Base-by-base conservation (phyloP, 2,797 vertebrate species). In the Lutjanus campechanus region DNA sequence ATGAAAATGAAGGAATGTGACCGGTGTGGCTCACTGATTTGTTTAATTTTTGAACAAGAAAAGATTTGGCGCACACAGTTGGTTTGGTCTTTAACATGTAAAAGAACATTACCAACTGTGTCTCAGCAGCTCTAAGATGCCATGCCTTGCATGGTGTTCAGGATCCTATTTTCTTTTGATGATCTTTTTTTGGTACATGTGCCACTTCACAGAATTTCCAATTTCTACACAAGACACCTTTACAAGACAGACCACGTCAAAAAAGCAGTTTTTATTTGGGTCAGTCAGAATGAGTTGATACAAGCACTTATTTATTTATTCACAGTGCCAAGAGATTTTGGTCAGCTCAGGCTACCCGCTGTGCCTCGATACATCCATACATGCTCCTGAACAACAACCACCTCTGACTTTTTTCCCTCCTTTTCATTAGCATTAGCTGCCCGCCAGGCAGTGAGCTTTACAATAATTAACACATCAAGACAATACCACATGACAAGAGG, bases 231-330 rank as follows among this genome's bases (percentile, higher is more conserved):
- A 12, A 67, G 46, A 73, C 55, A 69, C 7, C 1, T 47, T 43
- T 8, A 83, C 29, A 51, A 46, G 8, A 41, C 43, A 86, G 54
- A 74, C 76, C 11, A 77, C 70, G 53, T 83, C 55, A 58, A 64
- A 46, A 88, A 82, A 63, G 56, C 54, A 6, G 17, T 81, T 79
- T 91, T 93, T 92, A 93, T 92, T 93, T 51, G 82, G 75, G 79
- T 89, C 76, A 78, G 67, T 90, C 90, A 89, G 76, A 88, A 75
- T 73, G 62, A 91, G 69, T 62, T 76, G 59, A 83, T 77, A 89
- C 78, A 91, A 90, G 83, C 82, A 76, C 70, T 79, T 49, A 25
- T 70, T 79, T 49, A 25, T 70, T 51, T 62, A 68, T 53, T 53
- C 29, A 62, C 59, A 82, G 81, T 50, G 70, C 55, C 29, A 40